Evolutionary conservation across 2,888 invertebrate species (phyloP).

Genomic region (Hesperia comma): DNA sequence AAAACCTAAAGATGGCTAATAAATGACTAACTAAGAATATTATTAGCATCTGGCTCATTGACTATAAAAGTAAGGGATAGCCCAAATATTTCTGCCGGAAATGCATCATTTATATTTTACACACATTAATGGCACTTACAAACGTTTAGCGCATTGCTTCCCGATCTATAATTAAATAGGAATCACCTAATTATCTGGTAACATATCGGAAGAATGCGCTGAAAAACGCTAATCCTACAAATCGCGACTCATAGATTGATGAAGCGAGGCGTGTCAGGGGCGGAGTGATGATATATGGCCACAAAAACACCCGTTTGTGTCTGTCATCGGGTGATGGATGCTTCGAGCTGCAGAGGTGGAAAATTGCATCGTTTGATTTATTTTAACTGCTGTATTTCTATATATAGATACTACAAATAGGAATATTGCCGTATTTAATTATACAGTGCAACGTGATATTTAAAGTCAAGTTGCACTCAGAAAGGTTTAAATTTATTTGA

Average conservation of each 20-base stretch:
- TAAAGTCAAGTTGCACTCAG: too few species aligned
- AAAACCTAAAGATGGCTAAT: too few species aligned
- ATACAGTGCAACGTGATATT: not conserved
- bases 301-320: constrained; percentile 62
- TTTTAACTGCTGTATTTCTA: constrained; percentile 43
- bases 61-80: not conserved
- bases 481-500: too few species aligned
- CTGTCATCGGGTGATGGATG: constrained; percentile 66
- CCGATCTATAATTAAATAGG: constrained; percentile 23
- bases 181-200: constrained; percentile 37
- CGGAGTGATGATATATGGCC: constrained; percentile 64
- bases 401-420: constrained; percentile 29
- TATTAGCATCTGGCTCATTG: not conserved
- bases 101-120: constrained; percentile 4
- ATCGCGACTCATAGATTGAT: constrained; percentile 42
- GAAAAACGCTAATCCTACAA: constrained; percentile 43
- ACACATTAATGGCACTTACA: not conserved
- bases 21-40: not conserved
- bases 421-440: not conserved
- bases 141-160: constrained; percentile 2
- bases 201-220: constrained; percentile 52
- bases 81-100: not conserved
- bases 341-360: constrained; percentile 55
- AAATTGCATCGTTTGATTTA: constrained; percentile 63
- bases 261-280: constrained; percentile 45